Evolutionary conservation across 2,888 invertebrate genomes (phyloP).

Genomic region (Tiphia femorata): DNA sequence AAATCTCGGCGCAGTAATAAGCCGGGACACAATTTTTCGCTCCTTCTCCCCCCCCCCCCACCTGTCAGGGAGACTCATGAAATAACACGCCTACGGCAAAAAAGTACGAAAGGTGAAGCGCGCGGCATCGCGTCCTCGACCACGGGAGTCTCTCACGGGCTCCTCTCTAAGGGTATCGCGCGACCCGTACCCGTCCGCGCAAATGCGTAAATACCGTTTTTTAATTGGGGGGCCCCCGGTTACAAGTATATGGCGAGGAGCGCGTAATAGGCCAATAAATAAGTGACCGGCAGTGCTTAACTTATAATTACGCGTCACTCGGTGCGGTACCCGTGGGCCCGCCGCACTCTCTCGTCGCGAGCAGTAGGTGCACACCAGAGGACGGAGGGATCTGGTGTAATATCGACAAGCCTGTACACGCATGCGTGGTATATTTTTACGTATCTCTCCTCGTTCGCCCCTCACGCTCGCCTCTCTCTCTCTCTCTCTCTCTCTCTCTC

Average conservation of each 20-base stretch:
- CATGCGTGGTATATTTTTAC: conserved; percentile 48
- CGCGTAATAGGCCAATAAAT: conserved; percentile 8
- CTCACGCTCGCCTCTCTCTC: not conserved
- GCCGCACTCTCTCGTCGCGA: not conserved
- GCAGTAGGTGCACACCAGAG: conserved; percentile 29
- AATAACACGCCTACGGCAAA: too few species aligned
- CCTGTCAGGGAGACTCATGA: too few species aligned
- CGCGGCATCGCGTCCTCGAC: too few species aligned
- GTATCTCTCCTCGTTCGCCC: conserved; percentile 24
- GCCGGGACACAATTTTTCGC: too few species aligned
- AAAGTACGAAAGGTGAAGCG: too few species aligned
- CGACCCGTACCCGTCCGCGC: too few species aligned
- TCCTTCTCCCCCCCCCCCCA: too few species aligned
- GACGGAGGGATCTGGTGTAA: conserved; percentile 39
- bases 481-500: not conserved
- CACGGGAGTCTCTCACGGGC: too few species aligned
- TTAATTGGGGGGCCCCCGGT: not conserved
- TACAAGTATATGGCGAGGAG: conserved; percentile 1
- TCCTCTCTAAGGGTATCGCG: too few species aligned
- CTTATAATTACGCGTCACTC: conserved; percentile 34
- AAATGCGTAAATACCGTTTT: conserved; percentile 3
- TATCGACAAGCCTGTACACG: conserved; percentile 52
- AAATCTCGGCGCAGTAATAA: too few species aligned
- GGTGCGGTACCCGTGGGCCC: not conserved
- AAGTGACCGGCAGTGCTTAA: conserved; percentile 27